Percentiles rank a stretch among this genome's conserved stretches.
Conservation (phyloP, 1,140 invertebrate species). For the Pseudobourletiella spinata region DNA sequence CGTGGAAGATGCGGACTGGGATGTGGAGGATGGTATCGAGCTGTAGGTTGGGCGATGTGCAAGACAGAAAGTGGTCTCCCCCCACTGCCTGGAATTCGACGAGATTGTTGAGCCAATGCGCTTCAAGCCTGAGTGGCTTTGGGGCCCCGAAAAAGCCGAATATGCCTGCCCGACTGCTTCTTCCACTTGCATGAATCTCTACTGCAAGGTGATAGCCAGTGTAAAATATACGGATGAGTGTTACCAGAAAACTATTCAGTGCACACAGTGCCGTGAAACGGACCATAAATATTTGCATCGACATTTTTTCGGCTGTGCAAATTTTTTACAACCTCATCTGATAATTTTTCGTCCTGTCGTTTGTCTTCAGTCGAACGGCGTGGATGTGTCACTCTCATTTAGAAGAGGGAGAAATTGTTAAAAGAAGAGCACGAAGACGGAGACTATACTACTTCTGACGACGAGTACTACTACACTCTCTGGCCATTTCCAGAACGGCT, state of each 20-base stretch:
- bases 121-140: conserved; percentile 28
- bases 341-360: conserved; percentile 15
- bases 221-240: conserved; percentile 31
- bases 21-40: background rate
- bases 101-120: conserved; percentile 36
- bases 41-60: background rate
- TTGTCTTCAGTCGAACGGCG: background rate
- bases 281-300: conserved; percentile 34
- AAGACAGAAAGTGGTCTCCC: conserved; percentile 12
- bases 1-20: background rate
- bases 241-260: conserved; percentile 29
- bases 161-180: conserved; percentile 20
- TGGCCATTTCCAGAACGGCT: conserved; percentile 8
- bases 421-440: too few relatives aligned
- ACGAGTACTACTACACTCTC: background rate
- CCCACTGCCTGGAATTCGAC: conserved; percentile 29
- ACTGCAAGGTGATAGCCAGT: conserved; percentile 24
- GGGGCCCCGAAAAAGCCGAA: conserved; percentile 27
- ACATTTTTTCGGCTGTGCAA: conserved; percentile 15
- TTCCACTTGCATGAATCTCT: conserved; percentile 24
- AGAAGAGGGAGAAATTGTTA: too few relatives aligned
- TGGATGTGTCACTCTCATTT: background rate
- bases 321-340: conserved; percentile 13
- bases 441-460: too few relatives aligned
- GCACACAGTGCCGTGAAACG: conserved; percentile 29